Evolutionary conservation across 2,113 vertebrate species (phyloP).

Genomic region (Myanophis thanlyinensis): DNA sequence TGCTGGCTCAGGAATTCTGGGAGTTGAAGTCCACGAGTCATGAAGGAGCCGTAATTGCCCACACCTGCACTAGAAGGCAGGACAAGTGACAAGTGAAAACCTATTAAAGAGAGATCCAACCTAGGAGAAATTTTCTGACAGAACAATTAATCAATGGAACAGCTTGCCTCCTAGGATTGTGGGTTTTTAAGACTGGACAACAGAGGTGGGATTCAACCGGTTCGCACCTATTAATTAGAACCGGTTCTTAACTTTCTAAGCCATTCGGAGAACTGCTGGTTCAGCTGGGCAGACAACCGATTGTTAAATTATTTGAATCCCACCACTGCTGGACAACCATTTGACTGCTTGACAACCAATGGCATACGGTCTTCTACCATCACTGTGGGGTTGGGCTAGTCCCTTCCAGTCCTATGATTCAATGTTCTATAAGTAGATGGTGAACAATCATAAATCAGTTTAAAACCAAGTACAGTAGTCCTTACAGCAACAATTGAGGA

Average conservation of each 20-base stretch:
- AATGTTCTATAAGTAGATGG: neutral
- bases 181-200: too few species aligned
- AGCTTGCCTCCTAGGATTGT: neutral
- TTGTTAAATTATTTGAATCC: too few species aligned
- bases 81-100: neutral
- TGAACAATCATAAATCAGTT: neutral
- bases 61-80: too few species aligned
- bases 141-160: neutral
- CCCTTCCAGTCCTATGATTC: neutral
- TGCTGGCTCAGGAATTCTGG: too few species aligned
- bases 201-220: too few species aligned
- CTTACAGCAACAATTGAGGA: neutral
- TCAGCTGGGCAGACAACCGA: too few species aligned
- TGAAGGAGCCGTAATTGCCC: too few species aligned
- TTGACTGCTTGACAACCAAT: too few species aligned
- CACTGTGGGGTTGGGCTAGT: neutral
- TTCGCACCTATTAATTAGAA: too few species aligned
- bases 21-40: too few species aligned
- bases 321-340: neutral
- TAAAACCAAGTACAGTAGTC: neutral
- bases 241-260: too few species aligned
- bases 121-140: neutral
- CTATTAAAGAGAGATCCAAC: neutral
- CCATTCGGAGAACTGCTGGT: too few species aligned
- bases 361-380: neutral